Evolutionary conservation across 2,888 invertebrate genomes (phyloP).

Genomic region (Morpho deidamia): DNA sequence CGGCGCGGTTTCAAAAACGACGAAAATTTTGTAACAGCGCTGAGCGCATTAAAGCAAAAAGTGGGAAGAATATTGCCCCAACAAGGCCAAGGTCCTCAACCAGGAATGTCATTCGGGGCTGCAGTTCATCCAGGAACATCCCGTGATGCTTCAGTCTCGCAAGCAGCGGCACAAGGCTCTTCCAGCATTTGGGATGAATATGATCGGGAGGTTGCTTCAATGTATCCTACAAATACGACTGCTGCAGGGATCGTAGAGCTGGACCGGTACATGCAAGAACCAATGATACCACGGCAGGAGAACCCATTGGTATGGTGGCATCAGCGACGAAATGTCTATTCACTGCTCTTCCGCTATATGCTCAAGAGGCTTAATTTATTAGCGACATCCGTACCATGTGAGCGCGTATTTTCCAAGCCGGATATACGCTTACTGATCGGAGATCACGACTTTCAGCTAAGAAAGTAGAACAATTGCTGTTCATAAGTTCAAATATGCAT

Average conservation of each 20-base stretch:
- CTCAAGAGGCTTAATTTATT: conserved; percentile 10
- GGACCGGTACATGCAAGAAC: conserved; percentile 24
- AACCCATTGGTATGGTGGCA: conserved; percentile 22
- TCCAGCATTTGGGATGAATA: conserved; percentile 23
- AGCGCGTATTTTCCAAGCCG: conserved; percentile 21
- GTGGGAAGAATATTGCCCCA: conserved; percentile 1
- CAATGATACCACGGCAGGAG: conserved; percentile 11
- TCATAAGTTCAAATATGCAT: conserved; percentile 5
- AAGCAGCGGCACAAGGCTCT: neutral
- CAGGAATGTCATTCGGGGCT: neutral
- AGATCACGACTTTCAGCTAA: conserved; percentile 14
- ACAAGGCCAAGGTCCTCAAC: neutral
- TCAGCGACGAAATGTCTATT: conserved; percentile 18
- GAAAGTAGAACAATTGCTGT: conserved; percentile 11
- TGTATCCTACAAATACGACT: conserved; percentile 18
- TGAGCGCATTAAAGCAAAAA: conserved; percentile 14
- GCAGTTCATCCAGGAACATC: too few species aligned
- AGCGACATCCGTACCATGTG: conserved; percentile 22
- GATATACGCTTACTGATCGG: conserved; percentile 11
- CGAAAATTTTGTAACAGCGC: conserved; percentile 17
- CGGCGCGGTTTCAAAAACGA: neutral
- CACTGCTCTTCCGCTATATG: conserved; percentile 14
- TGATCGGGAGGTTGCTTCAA: conserved; percentile 17
- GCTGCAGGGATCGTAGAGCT: conserved; percentile 26
- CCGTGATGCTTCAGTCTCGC: too few species aligned